A percentile compares a stretch with the other conserved stretches of the same genome.
Evolutionary conservation across 2,888 invertebrate genomes (phyloP).

Genomic region (Blastobasis adustella): DNA sequence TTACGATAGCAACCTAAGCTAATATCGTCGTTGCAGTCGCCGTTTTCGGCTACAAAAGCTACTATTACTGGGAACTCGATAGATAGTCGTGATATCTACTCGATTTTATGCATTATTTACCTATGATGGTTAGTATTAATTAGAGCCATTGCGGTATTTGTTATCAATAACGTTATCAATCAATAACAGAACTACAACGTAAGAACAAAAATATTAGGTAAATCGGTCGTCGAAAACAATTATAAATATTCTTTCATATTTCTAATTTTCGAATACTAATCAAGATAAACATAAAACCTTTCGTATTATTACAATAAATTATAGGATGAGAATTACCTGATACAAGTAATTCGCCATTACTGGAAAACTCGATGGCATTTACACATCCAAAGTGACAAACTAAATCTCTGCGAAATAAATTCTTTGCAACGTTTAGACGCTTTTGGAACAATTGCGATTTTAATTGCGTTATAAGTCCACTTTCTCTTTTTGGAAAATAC

Average conservation of each 20-base stretch:
- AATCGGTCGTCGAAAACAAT: too few relatives aligned
- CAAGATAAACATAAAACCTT: background rate
- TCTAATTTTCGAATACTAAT: background rate
- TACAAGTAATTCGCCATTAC: slow-evolving; percentile 88
- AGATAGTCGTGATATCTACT: too few relatives aligned
- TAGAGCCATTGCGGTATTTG: too few relatives aligned
- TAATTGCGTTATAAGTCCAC: slow-evolving; percentile 72
- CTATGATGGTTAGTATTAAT: too few relatives aligned
- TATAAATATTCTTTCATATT: background rate
- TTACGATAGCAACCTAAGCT: too few relatives aligned
- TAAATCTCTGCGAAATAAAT: slow-evolving; percentile 88
- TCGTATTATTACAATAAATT: background rate
- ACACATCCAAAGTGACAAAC: slow-evolving; percentile 96
- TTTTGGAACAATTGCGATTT: slow-evolving; percentile 76
- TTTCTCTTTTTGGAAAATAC: slow-evolving; percentile 77
- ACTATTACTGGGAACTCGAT: too few relatives aligned
- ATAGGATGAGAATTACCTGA: slow-evolving; percentile 82
- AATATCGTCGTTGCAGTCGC: too few relatives aligned
- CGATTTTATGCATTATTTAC: too few relatives aligned
- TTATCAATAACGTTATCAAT: too few relatives aligned
- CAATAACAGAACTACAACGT: too few relatives aligned
- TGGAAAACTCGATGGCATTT: slow-evolving; percentile 96
- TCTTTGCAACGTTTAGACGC: slow-evolving; percentile 80
- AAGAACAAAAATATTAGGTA: too few relatives aligned
- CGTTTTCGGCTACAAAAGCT: too few relatives aligned